A percentile compares a stretch with the other conserved stretches of the same genome.
phyloP scores from a whole-genome alignment of 2,888 invertebrate species.

The Cacoxenus indagator region DNA sequence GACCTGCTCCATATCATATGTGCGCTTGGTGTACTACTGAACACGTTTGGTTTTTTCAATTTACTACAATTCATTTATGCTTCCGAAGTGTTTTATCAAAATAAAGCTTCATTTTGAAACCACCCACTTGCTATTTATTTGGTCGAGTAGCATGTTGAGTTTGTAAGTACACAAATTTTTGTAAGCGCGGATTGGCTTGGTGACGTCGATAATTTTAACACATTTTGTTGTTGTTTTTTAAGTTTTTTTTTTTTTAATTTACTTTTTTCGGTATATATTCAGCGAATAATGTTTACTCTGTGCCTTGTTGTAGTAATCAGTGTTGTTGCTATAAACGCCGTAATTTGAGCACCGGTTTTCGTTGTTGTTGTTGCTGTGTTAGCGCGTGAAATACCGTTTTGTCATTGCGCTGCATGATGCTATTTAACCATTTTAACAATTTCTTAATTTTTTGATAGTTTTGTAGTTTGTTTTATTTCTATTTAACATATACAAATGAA shows the following conservation, averaged over 20 bases:
- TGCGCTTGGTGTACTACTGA: no score
- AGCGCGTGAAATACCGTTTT: neutral
- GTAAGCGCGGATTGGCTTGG: neutral
- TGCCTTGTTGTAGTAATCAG: neutral
- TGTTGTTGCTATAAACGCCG: neutral
- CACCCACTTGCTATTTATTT: neutral
- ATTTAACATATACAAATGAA: neutral
- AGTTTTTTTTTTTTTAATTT: neutral
- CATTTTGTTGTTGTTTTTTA: neutral
- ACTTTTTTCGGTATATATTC: neutral
- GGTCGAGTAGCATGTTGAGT: neutral
- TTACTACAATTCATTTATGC: no score
- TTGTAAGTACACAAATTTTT: no score
- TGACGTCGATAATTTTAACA: neutral
- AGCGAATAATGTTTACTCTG: neutral
- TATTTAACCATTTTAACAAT: constrained; percentile 5
- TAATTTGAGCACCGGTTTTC: no score
- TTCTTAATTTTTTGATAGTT: neutral
- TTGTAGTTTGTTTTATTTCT: neutral
- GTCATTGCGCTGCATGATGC: neutral
- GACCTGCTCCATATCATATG: no score
- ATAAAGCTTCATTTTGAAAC: neutral
- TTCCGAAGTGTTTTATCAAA: no score
- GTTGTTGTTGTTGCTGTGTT: neutral
- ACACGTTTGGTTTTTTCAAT: no score